Percentiles rank a stretch among this genome's conserved stretches.
Conservation (phyloP, 2,888 invertebrate species). For the Apomyelois bistriatella region DNA sequence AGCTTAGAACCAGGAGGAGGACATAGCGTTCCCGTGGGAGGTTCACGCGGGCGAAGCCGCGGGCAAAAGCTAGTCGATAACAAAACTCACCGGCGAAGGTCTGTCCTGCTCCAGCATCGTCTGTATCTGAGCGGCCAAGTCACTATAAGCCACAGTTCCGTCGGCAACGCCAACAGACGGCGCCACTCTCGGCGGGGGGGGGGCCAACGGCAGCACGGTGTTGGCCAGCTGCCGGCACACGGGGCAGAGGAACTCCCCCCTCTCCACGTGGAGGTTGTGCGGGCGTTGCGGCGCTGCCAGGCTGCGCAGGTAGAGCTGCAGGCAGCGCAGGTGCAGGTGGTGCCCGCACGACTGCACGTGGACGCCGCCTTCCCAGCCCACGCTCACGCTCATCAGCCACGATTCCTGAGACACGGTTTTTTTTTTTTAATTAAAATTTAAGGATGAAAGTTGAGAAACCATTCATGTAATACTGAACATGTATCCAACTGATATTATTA, state of each 20-base stretch:
- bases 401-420: constrained; percentile 82
- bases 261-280: constrained; percentile 83
- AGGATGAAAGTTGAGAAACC: no score
- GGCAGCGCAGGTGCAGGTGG: constrained; percentile 96
- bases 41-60: no score
- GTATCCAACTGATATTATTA: no score
- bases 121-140: constrained; percentile 49
- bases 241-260: constrained; percentile 96
- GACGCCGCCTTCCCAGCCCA: constrained; percentile 95
- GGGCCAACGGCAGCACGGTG: constrained; percentile 91
- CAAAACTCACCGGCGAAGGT: constrained; percentile 80
- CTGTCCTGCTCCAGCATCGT: constrained; percentile 85
- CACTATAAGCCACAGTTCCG: constrained; percentile 44
- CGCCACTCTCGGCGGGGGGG: constrained; percentile 84
- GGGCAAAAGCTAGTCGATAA: no score
- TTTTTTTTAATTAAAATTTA: no score
- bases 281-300: constrained; percentile 88
- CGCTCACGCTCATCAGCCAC: constrained; percentile 86
- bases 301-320: constrained; percentile 93
- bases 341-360: constrained; percentile 98
- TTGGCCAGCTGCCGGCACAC: constrained; percentile 90
- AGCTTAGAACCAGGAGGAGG: no score
- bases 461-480: no score
- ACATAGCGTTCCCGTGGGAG: no score
- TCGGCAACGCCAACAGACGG: constrained; percentile 49